Evolutionary conservation across 2,113 vertebrate species (phyloP), one percentile per base, ranked within the genome.

Genomic region (Oryzias celebensis): DNA sequence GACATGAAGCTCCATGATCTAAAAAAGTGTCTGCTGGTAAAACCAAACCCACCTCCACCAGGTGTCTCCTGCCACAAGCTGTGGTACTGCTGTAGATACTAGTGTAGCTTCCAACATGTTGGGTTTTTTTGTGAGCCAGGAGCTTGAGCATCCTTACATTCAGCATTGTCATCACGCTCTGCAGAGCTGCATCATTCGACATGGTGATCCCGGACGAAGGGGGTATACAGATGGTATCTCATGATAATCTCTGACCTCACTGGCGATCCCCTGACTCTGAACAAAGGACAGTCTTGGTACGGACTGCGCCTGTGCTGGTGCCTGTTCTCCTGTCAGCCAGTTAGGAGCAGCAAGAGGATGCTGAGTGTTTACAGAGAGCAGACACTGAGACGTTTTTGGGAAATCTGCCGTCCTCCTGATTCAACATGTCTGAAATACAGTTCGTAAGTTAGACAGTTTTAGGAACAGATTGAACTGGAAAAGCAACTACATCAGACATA

Each of bases 1-100:
- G 75, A 83, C 83, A 81, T 62, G 63, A 72, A 78, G 68, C 74
- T 91, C 88, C 92, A 92, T 92, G 90, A 87, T 77, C 75, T 85
- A 48, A 80, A 45, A 55, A 28, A 28, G 26, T 63, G 71, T 59
- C 82, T 73, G 60, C 73, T 68, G 78, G 87, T 69, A 62, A 81
- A 79, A 66, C 50, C 63, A 62, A 67, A 70, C 74, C 72, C 5
- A 73, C 77, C 73, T 80, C 71, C 70, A 76, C 72, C 7, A 74
- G 76, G 77, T 78, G 71, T 49, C 73, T 64, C 70, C 68, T 4
- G 54, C 78, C 73, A 75, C 81, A 70, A 64, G 61, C 80, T 45
- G 74, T 64, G 70, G 62, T 75, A 59, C 70, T 68, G 70, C 8
- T 45, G 47, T 78, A 71, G 68, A 71, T 18, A 68, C 8, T 63